These are phyloP conservation scores for Cryptophagus acutangulus DNA, from an alignment of 2,888 invertebrate species.

Conservation along the genomic window DNA sequence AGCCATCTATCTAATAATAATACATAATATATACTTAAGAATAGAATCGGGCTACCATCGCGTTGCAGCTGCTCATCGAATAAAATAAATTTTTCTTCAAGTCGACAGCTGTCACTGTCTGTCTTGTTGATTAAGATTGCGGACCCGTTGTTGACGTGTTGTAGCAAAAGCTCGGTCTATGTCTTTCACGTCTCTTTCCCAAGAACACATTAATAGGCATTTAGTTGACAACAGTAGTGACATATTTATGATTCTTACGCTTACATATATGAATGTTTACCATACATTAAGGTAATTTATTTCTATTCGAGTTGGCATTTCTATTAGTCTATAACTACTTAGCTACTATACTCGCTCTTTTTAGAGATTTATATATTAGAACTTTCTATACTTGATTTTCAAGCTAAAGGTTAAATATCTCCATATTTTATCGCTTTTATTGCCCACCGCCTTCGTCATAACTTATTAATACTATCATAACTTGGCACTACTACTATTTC, in stretches of 20 bases:
- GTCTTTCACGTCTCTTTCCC: conserved; percentile 44
- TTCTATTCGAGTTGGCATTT: conserved; percentile 48
- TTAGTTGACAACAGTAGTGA: conserved; percentile 50
- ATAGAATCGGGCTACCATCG: conserved; percentile 39
- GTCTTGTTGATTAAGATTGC: conserved; percentile 18
- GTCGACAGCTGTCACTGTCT: conserved; percentile 27
- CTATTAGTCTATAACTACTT: conserved; percentile 48
- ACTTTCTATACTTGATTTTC: conserved; percentile 41
- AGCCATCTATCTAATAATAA: conserved; percentile 41
- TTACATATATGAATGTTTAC: conserved; percentile 50
- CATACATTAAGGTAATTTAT: conserved; percentile 51
- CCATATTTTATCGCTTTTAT: conserved; percentile 39
- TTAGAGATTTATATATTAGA: conserved; percentile 40
- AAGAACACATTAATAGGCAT: conserved; percentile 50
- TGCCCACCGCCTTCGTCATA: no score
- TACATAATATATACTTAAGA: no score
- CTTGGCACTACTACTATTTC: no score
- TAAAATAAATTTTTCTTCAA: conserved; percentile 24
- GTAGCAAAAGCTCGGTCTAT: conserved; percentile 25
- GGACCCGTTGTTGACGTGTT: conserved; percentile 29
- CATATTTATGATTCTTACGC: conserved; percentile 49
- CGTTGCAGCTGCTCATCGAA: conserved; percentile 37
- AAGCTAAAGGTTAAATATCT: conserved; percentile 41
- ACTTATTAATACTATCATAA: conserved; percentile 23
- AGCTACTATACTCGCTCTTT: conserved; percentile 44